These are phyloP conservation scores for Hylyphantes graminicola DNA, from an alignment of 1,140 invertebrate species.

Conservation along the genomic window DNA sequence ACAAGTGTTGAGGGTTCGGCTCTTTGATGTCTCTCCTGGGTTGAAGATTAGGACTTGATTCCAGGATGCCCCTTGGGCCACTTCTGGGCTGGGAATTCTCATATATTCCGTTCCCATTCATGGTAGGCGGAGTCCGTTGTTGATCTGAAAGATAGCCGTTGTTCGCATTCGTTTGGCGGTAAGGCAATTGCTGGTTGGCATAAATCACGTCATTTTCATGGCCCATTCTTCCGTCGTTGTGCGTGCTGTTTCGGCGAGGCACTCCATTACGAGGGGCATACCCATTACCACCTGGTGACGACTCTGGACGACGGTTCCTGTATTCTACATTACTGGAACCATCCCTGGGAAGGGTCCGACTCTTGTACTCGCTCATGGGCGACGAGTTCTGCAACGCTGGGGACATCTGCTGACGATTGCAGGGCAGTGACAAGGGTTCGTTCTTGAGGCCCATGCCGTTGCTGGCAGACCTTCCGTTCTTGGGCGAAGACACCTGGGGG, in stretches of 20 bases:
- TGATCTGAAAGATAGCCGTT: slow-evolving; percentile 14
- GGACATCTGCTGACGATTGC: slow-evolving; percentile 4
- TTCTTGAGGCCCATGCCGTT: slow-evolving; percentile 32
- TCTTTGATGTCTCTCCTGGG: not conserved
- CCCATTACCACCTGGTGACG: not conserved
- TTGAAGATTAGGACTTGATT: not conserved
- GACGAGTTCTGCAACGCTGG: slow-evolving; percentile 15
- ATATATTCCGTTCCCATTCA: not conserved
- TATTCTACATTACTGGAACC: slow-evolving; percentile 4
- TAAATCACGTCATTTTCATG: slow-evolving; percentile 27
- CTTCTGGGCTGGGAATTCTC: not conserved
- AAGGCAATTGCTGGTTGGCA: slow-evolving; percentile 32
- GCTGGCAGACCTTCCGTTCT: not conserved
- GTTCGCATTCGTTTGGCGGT: not conserved
- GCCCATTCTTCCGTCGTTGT: not conserved
- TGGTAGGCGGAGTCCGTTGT: not conserved
- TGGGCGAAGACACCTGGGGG: slow-evolving; percentile 32
- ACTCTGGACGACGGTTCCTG: not conserved
- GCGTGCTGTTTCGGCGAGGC: not conserved
- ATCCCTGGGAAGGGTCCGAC: not conserved
- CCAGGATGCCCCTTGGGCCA: not conserved
- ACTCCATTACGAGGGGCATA: not conserved
- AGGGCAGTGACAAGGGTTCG: not conserved
- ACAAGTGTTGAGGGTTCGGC: not conserved
- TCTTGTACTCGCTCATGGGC: not conserved